These are phyloP conservation scores for Drosophila melanogaster DNA, from an alignment of 1,140 invertebrate genomes.

Conservation along the genomic window Release_6_plus_ISO1_MT NT_033777.3:23072001-23072500, in stretches of 20 bases:
- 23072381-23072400: conserved; percentile 75
- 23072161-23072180: conserved; percentile 20
- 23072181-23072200: conserved; percentile 9
- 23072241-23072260: conserved; percentile 64
- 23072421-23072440: conserved; percentile 77
- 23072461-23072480: conserved; percentile 35
- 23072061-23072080: conserved; percentile 20
- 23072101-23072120: conserved; percentile 28
- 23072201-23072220: not conserved
- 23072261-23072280: conserved; percentile 71
- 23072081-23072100: conserved; percentile 28
- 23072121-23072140: conserved; percentile 23
- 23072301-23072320: not conserved
- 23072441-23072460: conserved; percentile 35
- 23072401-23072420: conserved; percentile 78
- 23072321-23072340: conserved; percentile 20
- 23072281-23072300: conserved; percentile 23
- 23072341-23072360: conserved; percentile 16
- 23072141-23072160: conserved; percentile 31
- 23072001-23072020: conserved; percentile 24
- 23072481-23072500: conserved; percentile 36
- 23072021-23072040: conserved; percentile 38
- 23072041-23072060: conserved; percentile 47
- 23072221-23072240: conserved; percentile 22
- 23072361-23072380: conserved; percentile 65